Evolutionary conservation across 1,140 invertebrate species (phyloP), one percentile per base, ranked within the genome.

Genomic region (Solenopsis fugax): DNA sequence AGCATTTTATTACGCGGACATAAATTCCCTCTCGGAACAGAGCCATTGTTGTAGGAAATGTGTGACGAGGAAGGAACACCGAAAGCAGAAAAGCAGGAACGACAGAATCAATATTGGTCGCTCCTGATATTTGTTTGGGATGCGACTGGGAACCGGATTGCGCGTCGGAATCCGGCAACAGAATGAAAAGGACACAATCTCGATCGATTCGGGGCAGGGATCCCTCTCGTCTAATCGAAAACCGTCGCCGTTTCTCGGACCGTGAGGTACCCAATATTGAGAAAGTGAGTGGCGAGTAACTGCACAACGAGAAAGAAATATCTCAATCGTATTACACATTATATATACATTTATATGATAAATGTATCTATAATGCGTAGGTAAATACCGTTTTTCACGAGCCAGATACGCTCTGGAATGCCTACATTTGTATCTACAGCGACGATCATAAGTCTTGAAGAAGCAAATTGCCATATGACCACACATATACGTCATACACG

Each of bases 71-170:
- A 71, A 88, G 62, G 58, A 58, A 37, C 60, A 64, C n/a, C 41
- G 65, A 89, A 90, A 82, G 65, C 16, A 85, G 78, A 87, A 85
- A 87, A 85, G 88, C 60, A 85, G 56, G 65, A 85, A 81, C 62
- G 69, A 69, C 58, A 87, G 75, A 88, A 90, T 90, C 89, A 85
- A 90, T 90, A 90, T 90, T 88, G 89, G 80, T 76, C 45, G 69
- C 72, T 58, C 62, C 54, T 85, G 89, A 87, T 90, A 90, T 90
- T 90, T 90, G 89, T 90, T 90, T 90, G 89, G 89, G 89, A 90
- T 84, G 86, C 86, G 86, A 89, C 78, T 84, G 62, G 56, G 72
- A 76, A 80, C 73, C 69, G 88, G 78, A 85, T 89, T 90, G 85
- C 62, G 81, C 80, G 85, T 12, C 76, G 77, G 60, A 56, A 86